Base-by-base conservation (phyloP, 2,113 vertebrate species). In the Kryptolebias marmoratus region DNA sequence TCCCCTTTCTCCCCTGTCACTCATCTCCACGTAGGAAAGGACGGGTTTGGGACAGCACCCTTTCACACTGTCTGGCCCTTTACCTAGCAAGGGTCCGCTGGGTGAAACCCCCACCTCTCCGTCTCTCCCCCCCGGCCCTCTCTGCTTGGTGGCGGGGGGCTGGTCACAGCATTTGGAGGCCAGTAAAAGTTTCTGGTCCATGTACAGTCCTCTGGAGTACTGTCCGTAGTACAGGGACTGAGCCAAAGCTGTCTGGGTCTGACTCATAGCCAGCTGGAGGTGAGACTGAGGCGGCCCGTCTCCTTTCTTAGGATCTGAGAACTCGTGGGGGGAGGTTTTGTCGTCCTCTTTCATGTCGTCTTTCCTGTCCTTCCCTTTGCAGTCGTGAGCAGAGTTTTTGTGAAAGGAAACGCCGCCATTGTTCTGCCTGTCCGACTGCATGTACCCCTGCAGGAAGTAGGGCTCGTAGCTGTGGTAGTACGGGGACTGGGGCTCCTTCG, bases 181-280 rank as follows among this genome's bases (percentile, higher is more conserved):
- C 93, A 98, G 93, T 81, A 98, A 85, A 22, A 97, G 94, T 86
- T 99, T 99, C 92, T 98, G 98, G 92, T 99, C 97, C 95, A 98
- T 94, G 68, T 98, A 96, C 16, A 98, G 94, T 67, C 96, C 96
- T n/a, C 98, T 95, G 30, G 97, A 95, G 81, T 99, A 99, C 79
- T 99, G 97, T 76, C 98, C 98, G 4, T 99, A 99, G 87, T 98
- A 99, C 82, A 99, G 94, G 14, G 97, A 98, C 94, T 99, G 98
- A 64, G 97, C 96, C 88, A 99, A 94, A 60, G 97, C 96, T 12
- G 97, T 97, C 79, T 99, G 97, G 47, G 96, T 94, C 82, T 99
- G 96, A 0, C 95, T 97, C 91, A 99, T 98, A 42, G 98, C 96
- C 4, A 97, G 94, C 86, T 98, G 97, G 74, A 98, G 96, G 77